Conservation (phyloP, 2,113 vertebrate genomes). For the Cyanoderma ruficeps region DNA sequence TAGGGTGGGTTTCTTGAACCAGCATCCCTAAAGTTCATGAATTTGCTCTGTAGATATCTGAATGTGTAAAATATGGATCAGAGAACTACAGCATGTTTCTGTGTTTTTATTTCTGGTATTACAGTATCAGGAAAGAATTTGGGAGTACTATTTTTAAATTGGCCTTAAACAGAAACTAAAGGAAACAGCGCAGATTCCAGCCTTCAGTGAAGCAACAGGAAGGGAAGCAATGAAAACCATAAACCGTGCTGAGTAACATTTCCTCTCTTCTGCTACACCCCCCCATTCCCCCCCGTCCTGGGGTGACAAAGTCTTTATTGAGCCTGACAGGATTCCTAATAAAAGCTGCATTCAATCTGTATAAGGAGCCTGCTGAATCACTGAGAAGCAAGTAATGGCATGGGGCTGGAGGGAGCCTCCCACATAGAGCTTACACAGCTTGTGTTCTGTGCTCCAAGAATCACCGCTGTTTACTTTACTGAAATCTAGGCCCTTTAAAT, state of each 20-base stretch:
- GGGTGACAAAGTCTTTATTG: conserved; percentile 53
- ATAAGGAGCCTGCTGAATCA: conserved; percentile 14
- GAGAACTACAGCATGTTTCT: background rate
- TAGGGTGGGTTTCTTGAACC: background rate
- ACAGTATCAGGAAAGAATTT: conserved; percentile 56
- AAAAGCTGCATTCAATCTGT: conserved; percentile 13
- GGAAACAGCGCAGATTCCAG: background rate
- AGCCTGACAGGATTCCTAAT: conserved; percentile 12
- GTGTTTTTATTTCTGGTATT: conserved; percentile 22
- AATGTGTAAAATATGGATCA: background rate
- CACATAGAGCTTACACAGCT: background rate
- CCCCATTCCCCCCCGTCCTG: background rate
- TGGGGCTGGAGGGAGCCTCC: background rate
- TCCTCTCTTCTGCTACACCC: conserved; percentile 32
- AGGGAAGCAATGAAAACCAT: conserved; percentile 49
- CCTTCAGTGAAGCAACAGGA: conserved; percentile 49
- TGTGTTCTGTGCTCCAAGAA: background rate
- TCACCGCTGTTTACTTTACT: background rate
- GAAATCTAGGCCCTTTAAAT: background rate
- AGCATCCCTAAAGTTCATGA: background rate
- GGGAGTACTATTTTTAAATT: conserved; percentile 63
- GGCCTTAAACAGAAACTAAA: conserved; percentile 18
- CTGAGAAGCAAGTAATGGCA: background rate
- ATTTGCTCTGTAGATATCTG: background rate
- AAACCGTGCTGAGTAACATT: conserved; percentile 52